These are phyloP conservation scores for Peucedramus taeniatus DNA, from an alignment of 2,113 vertebrate genomes.

Conservation along the genomic window DNA sequence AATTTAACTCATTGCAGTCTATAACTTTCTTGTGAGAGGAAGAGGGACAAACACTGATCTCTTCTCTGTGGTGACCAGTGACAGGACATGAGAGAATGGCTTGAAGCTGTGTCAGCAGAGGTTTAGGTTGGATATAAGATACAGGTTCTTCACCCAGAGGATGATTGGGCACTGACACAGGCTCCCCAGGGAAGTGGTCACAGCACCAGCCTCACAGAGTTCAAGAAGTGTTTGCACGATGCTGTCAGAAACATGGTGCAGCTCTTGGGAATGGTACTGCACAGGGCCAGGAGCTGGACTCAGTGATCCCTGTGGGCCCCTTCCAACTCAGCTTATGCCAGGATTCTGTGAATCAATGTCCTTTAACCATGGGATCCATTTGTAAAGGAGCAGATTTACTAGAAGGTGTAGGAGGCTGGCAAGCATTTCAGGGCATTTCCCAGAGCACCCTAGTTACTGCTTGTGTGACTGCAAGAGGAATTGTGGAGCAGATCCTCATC, in stretches of 20 bases:
- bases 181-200: not conserved
- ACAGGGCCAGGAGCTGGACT: not conserved
- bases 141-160: not conserved
- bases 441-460: not conserved
- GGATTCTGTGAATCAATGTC: not conserved
- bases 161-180: not conserved
- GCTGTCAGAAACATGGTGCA: fast-evolving
- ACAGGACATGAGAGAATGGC: fast-evolving
- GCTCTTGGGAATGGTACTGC: not conserved
- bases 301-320: not conserved
- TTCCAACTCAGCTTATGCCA: not conserved
- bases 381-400: not conserved
- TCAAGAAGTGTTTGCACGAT: not conserved
- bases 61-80: not conserved
- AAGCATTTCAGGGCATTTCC: not conserved
- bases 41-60: not conserved
- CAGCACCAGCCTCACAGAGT: not conserved
- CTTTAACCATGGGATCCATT: not conserved
- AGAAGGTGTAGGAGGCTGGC: not conserved
- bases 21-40: not conserved
- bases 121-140: not conserved
- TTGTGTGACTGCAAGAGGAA: not conserved
- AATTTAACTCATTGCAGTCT: not conserved
- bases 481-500: not conserved
- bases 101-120: not conserved